Conservation (phyloP, 2,888 invertebrate species). For the Clusia tigrina region DNA sequence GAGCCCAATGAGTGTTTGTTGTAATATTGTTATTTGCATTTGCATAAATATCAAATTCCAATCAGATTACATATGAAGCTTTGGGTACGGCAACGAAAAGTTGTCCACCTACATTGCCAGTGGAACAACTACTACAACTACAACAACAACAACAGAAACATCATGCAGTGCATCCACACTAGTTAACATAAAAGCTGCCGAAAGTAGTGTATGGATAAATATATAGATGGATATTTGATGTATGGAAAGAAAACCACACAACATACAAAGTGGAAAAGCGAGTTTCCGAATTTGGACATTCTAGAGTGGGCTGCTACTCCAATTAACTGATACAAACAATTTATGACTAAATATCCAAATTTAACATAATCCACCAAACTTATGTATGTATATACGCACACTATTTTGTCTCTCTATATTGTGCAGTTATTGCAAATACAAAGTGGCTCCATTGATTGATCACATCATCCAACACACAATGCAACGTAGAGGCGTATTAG, state of each 20-base stretch:
- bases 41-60: neutral
- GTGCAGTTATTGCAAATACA: too few relatives aligned
- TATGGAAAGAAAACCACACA: neutral
- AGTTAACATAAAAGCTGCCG: neutral
- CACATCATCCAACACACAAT: too few relatives aligned
- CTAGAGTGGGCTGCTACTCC: constrained; percentile 21
- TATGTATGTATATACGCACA: too few relatives aligned
- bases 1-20: constrained; percentile 7
- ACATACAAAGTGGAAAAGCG: neutral
- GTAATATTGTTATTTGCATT: neutral
- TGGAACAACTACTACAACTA: neutral
- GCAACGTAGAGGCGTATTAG: too few relatives aligned
- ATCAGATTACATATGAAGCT: neutral
- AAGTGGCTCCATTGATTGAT: too few relatives aligned
- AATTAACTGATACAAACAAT: neutral
- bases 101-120: neutral
- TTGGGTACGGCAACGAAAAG: neutral
- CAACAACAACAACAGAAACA: neutral
- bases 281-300: constrained; percentile 24
- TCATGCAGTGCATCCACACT: too few relatives aligned
- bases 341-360: too few relatives aligned
- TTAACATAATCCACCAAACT: too few relatives aligned
- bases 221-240: too few relatives aligned
- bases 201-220: neutral
- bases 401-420: too few relatives aligned